Conservation (phyloP, 2,797 vertebrate genomes). For the Toxotes lorentzi region DNA sequence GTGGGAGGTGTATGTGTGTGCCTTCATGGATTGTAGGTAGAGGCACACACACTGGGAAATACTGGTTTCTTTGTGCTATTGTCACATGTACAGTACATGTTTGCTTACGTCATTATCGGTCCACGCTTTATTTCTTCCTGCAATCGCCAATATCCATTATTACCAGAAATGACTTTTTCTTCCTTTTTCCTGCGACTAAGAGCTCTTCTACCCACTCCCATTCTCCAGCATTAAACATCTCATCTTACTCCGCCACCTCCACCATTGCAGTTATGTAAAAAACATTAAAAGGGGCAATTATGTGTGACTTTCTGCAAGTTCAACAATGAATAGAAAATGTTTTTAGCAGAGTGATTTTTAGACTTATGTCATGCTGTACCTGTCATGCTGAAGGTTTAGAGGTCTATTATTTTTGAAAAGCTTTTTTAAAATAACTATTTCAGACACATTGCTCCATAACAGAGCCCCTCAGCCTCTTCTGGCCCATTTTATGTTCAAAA, state of each 20-base stretch:
- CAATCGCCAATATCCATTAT: conserved; percentile 39
- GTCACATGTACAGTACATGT: conserved; percentile 67
- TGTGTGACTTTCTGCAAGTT: conserved; percentile 50
- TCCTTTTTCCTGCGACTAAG: conserved; percentile 29
- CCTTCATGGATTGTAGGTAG: conserved; percentile 32
- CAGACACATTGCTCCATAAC: background rate
- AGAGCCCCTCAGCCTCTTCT: background rate
- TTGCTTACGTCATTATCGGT: conserved; percentile 20
- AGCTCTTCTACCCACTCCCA: conserved; percentile 59
- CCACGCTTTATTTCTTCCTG: conserved; percentile 19
- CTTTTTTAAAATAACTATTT: background rate
- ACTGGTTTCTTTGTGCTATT: conserved; percentile 44
- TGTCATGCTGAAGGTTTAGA: background rate
- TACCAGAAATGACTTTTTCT: conserved; percentile 49
- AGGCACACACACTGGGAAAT: conserved; percentile 20
- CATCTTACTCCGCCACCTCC: conserved; percentile 60
- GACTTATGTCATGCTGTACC: conserved; percentile 5
- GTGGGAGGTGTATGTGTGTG: conserved; percentile 63
- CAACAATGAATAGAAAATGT: conserved; percentile 19
- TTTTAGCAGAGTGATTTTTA: conserved; percentile 15
- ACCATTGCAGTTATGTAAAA: conserved; percentile 59
- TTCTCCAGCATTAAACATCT: conserved; percentile 45
- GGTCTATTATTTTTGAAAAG: background rate
- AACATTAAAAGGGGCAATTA: conserved; percentile 53
- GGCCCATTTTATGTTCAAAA: background rate